Percentiles rank a stretch among this genome's conserved stretches.
These are phyloP conservation scores for Alcis repandata DNA, from an alignment of 2,888 invertebrate genomes.

Conservation along the genomic window DNA sequence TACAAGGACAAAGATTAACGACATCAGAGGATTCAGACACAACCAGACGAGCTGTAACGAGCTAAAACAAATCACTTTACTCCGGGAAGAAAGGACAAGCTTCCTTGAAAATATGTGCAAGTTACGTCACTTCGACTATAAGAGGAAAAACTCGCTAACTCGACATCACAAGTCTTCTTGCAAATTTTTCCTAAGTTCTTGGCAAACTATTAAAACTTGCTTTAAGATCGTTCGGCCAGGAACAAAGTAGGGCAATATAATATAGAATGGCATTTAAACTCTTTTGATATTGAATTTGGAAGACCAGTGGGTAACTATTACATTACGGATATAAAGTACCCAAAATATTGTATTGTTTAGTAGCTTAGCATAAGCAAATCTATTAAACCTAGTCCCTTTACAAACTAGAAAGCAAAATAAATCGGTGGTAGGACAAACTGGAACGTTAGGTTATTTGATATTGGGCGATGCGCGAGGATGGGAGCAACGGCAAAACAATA, in stretches of 20 bases:
- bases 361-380: too few species aligned
- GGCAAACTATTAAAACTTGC: conserved; percentile 41
- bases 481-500: too few species aligned
- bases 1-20: conserved; percentile 34
- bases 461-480: too few species aligned
- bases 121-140: conserved; percentile 8
- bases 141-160: conserved; percentile 14
- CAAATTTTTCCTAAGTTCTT: conserved; percentile 38
- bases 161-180: conserved; percentile 32
- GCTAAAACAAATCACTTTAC: conserved; percentile 12
- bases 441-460: too few species aligned
- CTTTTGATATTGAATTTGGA: conserved; percentile 9
- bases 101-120: neutral
- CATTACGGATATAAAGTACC: too few species aligned
- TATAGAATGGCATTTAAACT: conserved; percentile 17
- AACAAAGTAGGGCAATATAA: conserved; percentile 25
- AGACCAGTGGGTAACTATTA: neutral
- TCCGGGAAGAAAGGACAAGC: conserved; percentile 1
- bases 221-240: conserved; percentile 24
- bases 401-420: too few species aligned
- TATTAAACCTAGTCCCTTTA: too few species aligned
- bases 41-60: conserved; percentile 16
- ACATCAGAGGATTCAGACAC: conserved; percentile 21
- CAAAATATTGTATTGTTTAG: too few species aligned
- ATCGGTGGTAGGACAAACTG: too few species aligned